Evolutionary conservation across 2,797 vertebrate genomes (phyloP).

Genomic region (Ambastaia sidthimunki): DNA sequence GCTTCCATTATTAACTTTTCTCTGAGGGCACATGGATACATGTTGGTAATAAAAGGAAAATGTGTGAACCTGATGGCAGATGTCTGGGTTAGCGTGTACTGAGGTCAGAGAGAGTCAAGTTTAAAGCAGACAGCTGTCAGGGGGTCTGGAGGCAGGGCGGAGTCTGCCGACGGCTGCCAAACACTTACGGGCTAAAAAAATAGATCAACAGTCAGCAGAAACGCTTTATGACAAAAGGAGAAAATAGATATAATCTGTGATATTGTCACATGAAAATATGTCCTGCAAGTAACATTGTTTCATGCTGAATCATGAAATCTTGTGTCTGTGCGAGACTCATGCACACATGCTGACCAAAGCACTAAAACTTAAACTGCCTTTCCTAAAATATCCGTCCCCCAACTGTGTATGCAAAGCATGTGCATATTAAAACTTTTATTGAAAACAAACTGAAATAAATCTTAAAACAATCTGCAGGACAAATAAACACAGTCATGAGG

Average conservation of each 20-base stretch:
- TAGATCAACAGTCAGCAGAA: neutral
- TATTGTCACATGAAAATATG: constrained; percentile 16
- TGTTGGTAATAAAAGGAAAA: constrained; percentile 55
- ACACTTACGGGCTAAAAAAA: neutral
- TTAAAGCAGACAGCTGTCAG: constrained; percentile 25
- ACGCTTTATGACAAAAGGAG: neutral
- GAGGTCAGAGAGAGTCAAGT: constrained; percentile 36
- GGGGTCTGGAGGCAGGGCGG: neutral
- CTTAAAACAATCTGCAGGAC: neutral
- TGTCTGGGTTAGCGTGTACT: constrained; percentile 27
- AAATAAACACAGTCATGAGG: neutral
- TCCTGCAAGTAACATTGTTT: constrained; percentile 60
- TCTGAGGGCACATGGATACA: constrained; percentile 16
- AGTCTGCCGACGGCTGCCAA: neutral
- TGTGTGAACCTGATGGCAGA: constrained; percentile 53
- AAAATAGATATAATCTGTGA: neutral
- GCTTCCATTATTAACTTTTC: constrained; percentile 55
- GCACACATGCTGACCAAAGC: constrained; percentile 54
- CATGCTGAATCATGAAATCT: constrained; percentile 63
- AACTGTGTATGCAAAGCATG: neutral
- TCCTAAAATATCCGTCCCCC: constrained; percentile 65
- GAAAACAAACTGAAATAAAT: constrained; percentile 25
- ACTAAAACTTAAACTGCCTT: constrained; percentile 62
- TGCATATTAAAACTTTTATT: neutral
- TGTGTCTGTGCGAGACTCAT: constrained; percentile 62